Base-by-base conservation (phyloP, 2,888 invertebrate genomes). In the Nomada lathburiana region DNA sequence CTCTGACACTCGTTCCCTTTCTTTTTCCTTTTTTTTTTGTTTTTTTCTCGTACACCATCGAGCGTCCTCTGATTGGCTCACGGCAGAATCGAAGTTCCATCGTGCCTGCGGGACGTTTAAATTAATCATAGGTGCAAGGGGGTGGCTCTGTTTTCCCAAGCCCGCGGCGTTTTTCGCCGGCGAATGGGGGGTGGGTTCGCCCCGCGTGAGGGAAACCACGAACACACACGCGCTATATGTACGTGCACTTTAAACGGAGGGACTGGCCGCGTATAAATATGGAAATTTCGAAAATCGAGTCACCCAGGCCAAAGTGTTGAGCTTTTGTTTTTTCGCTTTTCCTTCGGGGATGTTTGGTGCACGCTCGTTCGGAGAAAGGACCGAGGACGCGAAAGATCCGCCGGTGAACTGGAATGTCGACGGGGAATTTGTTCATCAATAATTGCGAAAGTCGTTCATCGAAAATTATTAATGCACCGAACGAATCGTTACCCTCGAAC, bases 211-310 rank as follows among this genome's bases (percentile, higher is more conserved):
- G 20, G 52, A 23, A 20, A 5, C 42, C 20, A 70, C 13, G 36
- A 18, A 23, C 71, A 11, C 55, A 60, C 29, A 16, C 50, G 13
- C n/a, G 47, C 16, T 23, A 4, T 18, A 16, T 65, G 65, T 62
- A 36, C 36, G 69, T 55, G 60, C 63, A 75, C 65, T 78, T 74
- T 77, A 84, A 80, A 77, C 80, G 86, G 81, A 76, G 65, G 76
- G 83, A 78, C 68, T 68, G 76, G 80, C 72, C 82, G 73, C 87
- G 86, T 88, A 91, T 91, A 91, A 91, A 91, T 91, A 91, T 91
- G 91, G 89, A 90, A 90, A 91, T 91, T 91, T 89, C 68, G 85
- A 85, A 89, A 90, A 91, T 91, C 90, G 89, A 88, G 90, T 91
- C 90, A 91, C 76, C 67, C 71, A 69, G 47, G 72, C 75, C 73